A percentile compares a stretch with the other conserved stretches of the same genome.
Conservation (phyloP, 2,113 vertebrate species). For the Melozone crissalis region DNA sequence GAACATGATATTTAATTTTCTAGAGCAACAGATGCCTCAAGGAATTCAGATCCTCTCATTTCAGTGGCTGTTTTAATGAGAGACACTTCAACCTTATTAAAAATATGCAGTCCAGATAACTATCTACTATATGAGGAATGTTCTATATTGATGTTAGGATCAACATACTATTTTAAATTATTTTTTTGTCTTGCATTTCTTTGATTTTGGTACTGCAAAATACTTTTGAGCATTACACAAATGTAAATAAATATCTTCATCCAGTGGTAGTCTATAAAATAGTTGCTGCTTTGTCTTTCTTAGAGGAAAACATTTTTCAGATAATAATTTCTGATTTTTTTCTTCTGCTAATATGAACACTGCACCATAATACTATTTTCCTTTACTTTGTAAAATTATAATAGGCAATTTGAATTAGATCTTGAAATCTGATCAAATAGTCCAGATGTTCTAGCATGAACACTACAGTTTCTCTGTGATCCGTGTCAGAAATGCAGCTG, state of each 20-base stretch:
- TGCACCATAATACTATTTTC: neutral
- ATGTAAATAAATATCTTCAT: neutral
- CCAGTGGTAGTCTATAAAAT: neutral
- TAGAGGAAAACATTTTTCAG: neutral
- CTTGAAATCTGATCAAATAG: constrained; percentile 69
- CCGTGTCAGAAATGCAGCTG: constrained; percentile 75
- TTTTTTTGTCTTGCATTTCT: neutral
- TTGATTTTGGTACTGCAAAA: neutral
- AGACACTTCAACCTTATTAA: neutral
- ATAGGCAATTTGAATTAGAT: constrained; percentile 37
- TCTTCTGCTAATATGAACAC: neutral
- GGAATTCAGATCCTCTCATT: neutral
- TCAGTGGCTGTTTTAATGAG: neutral
- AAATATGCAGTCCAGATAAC: neutral
- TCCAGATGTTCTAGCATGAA: constrained; percentile 74
- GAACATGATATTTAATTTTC: neutral
- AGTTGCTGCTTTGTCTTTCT: neutral
- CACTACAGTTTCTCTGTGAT: constrained; percentile 65
- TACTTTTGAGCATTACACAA: neutral
- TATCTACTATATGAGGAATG: too few species aligned
- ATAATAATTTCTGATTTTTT: neutral
- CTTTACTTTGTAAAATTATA: constrained; percentile 33
- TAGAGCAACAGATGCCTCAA: neutral
- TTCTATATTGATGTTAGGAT: neutral
- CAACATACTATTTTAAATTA: fast-evolving